phyloP scores from a whole-genome alignment of 35 echinoderm and acorn worm genomes.

The Holothuria glaberrima region DNA sequence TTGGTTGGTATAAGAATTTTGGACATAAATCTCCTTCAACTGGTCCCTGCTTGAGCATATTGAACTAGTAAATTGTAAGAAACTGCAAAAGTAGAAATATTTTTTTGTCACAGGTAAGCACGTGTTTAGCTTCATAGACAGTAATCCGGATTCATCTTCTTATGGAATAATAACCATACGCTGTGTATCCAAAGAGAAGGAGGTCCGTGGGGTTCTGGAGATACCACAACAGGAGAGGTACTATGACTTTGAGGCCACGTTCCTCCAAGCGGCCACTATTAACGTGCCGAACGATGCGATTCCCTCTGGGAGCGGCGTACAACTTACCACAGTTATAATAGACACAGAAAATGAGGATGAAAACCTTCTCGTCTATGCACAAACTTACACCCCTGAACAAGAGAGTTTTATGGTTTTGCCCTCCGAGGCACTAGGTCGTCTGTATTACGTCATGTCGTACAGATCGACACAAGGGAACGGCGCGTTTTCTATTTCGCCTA shows the following conservation, averaged over 20 bases:
- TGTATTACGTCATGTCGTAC: constrained; percentile 11
- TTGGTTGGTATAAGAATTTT: too few species aligned
- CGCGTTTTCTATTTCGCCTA: background rate
- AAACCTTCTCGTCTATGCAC: background rate
- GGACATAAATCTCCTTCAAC: too few species aligned
- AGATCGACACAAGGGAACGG: background rate
- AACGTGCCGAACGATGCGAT: background rate
- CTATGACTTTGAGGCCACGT: background rate
- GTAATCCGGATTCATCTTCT: background rate
- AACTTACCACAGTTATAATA: background rate
- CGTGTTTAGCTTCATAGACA: constrained; percentile 33
- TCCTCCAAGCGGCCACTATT: background rate
- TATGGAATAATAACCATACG: background rate
- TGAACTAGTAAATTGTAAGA: too few species aligned
- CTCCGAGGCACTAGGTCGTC: background rate
- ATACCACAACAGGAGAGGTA: background rate
- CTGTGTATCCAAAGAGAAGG: background rate
- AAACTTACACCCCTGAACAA: background rate
- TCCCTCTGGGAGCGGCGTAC: background rate
- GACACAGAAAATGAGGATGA: background rate
- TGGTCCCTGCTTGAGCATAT: too few species aligned
- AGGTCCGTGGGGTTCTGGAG: background rate
- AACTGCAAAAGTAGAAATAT: background rate
- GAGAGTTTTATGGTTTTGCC: constrained; percentile 27
- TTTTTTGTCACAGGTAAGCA: background rate